Evolutionary conservation across 2,797 vertebrate genomes (phyloP).

Genomic region (Myripristis jacobus): DNA sequence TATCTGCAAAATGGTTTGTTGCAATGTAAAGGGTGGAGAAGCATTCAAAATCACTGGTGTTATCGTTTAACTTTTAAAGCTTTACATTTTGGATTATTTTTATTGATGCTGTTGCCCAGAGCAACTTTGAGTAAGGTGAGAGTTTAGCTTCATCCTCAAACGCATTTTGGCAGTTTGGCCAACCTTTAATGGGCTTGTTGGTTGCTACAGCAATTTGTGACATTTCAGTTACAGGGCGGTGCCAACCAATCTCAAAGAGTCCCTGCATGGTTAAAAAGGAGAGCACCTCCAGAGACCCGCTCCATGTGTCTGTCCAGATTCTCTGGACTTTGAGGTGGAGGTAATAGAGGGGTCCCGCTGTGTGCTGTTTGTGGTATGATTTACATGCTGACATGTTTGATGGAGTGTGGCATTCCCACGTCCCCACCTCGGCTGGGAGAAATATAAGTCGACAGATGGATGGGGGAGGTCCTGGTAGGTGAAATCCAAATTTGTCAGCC

Average conservation of each 20-base stretch:
- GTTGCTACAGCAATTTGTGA: too few species aligned
- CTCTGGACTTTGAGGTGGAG: constrained; percentile 67
- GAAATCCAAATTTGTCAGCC: constrained; percentile 77
- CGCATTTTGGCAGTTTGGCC: too few species aligned
- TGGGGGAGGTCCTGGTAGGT: constrained; percentile 75
- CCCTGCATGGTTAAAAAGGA: constrained; percentile 44
- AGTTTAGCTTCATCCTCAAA: too few species aligned
- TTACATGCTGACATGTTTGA: constrained; percentile 76
- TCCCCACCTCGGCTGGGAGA: constrained; percentile 68
- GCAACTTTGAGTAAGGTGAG: too few species aligned
- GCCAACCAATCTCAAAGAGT: neutral
- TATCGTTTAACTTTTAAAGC: neutral
- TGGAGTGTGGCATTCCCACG: constrained; percentile 75
- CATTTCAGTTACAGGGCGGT: neutral
- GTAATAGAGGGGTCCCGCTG: constrained; percentile 70
- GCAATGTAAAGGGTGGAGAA: too few species aligned
- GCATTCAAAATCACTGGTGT: too few species aligned
- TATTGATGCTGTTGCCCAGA: neutral
- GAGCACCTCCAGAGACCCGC: constrained; percentile 34
- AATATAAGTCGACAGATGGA: constrained; percentile 74
- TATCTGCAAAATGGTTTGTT: too few species aligned
- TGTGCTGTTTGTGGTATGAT: constrained; percentile 71
- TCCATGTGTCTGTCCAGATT: constrained; percentile 52
- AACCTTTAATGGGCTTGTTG: too few species aligned
- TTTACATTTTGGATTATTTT: neutral